Evolutionary conservation across 2,113 vertebrate species (phyloP), one percentile per base, ranked within the genome.

Genomic region (Thermophis baileyi): DNA sequence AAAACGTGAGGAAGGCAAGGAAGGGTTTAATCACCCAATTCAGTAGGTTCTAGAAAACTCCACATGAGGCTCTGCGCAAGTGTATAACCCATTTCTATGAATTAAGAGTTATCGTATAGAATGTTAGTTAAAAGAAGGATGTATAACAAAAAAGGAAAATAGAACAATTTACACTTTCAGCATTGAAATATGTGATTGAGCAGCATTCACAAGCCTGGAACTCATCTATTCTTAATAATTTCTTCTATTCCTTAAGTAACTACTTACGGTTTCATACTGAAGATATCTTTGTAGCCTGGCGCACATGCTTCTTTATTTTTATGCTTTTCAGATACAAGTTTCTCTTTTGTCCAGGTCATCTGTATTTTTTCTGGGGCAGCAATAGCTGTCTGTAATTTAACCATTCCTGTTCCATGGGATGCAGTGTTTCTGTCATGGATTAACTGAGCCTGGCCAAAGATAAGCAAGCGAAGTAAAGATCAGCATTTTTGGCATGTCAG

Each of bases 261-360:
- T 93, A 99, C 99, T 99, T 96, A 99, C 99, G 99, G 99, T 91
- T 99, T 99, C 98, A 99, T 98, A 98, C 98, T 99, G 97, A 99
- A 99, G 93, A 99, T 96, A 96, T 99, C 99, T 14, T 98, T 98
- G 89, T 99, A 98, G 0, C 97, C 98, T 10, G 98, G 91, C 0
- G 94, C 92, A 27, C 95, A 93, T 0, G 96, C 10, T 53, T 99
- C 99, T 90, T 98, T 98, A 96, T 92, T 98, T 88, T 98, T 98
- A 92, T 97, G 97, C 40, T 98, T 98, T 95, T 99, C 99, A 0
- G 97, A 95, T 5, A 97, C 96, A 87, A 99, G 96, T 94, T 99
- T 99, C 93, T 99, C 99, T 97, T 99, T 99, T 16, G 99, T 99
- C 99, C 99, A 99, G 47, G 99, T 99, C 99, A 99, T 99, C 60